Evolutionary conservation across 2,888 invertebrate species (phyloP).

Genomic region (Drosophila borborema): DNA sequence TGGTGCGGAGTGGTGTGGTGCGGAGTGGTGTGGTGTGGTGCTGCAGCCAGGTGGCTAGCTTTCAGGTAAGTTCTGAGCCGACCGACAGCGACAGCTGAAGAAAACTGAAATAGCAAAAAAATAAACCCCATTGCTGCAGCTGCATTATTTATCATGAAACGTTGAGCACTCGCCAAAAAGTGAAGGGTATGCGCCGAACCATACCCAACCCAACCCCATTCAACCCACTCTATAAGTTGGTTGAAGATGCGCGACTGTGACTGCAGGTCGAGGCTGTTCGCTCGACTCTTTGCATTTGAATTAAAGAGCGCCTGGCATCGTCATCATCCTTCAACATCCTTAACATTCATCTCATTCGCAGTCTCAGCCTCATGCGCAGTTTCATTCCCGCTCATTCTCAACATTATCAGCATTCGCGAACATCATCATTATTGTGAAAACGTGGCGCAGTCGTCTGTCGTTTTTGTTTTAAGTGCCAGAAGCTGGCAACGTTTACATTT

Average conservation of each 20-base stretch:
- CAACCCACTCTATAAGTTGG: constrained; percentile 23
- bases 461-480: constrained; percentile 64
- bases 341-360: background rate
- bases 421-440: constrained; percentile 24
- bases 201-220: background rate
- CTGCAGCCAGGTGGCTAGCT: constrained; percentile 17
- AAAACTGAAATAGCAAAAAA: constrained; percentile 45
- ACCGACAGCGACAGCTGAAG: constrained; percentile 63
- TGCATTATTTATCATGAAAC: constrained; percentile 72
- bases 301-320: constrained; percentile 51
- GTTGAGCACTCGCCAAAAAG: constrained; percentile 60
- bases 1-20: constrained; percentile 3
- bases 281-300: constrained; percentile 70
- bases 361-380: constrained; percentile 11
- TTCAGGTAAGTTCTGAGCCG: constrained; percentile 44
- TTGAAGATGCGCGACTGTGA: constrained; percentile 37
- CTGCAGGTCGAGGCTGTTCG: constrained; percentile 51
- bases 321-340: background rate
- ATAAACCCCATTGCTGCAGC: constrained; percentile 33
- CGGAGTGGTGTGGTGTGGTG: background rate
- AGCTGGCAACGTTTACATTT: constrained; percentile 50
- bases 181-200: constrained; percentile 33
- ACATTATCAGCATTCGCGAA: constrained; percentile 39
- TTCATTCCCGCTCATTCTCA: constrained; percentile 45
- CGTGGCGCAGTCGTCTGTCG: constrained; percentile 45